Evolutionary conservation across 2,113 vertebrate genomes (phyloP).

Genomic region (Heterotis niloticus): DNA sequence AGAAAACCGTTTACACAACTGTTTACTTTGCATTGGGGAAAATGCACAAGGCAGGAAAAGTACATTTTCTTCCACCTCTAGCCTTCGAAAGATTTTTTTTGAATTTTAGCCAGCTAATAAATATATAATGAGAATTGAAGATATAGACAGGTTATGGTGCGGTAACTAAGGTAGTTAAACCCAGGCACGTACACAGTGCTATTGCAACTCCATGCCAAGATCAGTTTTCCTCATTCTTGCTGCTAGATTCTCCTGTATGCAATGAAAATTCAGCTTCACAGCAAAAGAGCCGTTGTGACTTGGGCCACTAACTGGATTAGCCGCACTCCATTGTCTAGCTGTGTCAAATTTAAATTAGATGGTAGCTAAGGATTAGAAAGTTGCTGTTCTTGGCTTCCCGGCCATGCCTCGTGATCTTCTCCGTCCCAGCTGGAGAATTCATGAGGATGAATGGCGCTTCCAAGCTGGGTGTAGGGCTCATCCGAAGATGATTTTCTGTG

Average conservation of each 20-base stretch:
- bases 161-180: constrained; percentile 3
- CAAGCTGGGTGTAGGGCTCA: not conserved
- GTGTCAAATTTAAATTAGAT: not conserved
- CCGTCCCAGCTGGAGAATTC: not conserved
- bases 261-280: constrained; percentile 1
- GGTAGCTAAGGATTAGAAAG: constrained; percentile 9
- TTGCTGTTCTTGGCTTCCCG: not conserved
- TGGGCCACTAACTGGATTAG: constrained; percentile 6
- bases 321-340: constrained; percentile 14
- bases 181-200: not conserved
- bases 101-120: not conserved
- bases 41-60: not conserved
- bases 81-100: not conserved
- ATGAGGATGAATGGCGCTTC: not conserved
- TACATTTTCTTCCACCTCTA: not conserved
- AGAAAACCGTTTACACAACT: not conserved
- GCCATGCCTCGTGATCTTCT: not conserved
- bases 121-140: not conserved
- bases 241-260: not conserved
- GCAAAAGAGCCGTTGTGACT: not conserved
- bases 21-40: not conserved
- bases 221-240: not conserved
- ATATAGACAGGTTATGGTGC: not conserved
- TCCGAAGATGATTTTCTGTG: not conserved
- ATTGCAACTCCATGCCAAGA: not conserved